Conservation (phyloP, 2,888 invertebrate species). For the Hypercompe scribonia region DNA sequence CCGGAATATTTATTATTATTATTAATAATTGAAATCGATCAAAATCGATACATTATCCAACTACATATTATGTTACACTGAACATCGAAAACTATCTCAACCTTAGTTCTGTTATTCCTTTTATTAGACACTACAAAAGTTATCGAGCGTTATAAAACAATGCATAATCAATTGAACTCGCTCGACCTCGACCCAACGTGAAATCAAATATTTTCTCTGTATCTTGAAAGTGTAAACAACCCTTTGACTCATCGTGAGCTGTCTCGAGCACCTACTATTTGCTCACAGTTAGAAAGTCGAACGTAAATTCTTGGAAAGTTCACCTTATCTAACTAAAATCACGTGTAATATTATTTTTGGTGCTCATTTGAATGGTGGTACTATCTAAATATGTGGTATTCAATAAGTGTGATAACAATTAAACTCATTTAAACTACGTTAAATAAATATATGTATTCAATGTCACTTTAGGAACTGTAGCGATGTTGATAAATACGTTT, state of each 20-base stretch:
- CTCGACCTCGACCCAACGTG: slow-evolving; percentile 13
- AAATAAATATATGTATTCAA: neutral
- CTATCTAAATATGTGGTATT: neutral
- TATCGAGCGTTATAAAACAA: slow-evolving; percentile 23
- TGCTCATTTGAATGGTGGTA: neutral
- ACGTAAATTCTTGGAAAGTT: neutral
- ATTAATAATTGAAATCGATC: neutral
- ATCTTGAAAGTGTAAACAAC: slow-evolving; percentile 33
- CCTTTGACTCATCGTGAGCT: slow-evolving; percentile 34
- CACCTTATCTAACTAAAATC: neutral
- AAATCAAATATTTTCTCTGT: slow-evolving; percentile 41
- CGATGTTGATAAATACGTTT: neutral
- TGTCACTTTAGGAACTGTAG: neutral
- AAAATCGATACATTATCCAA: neutral
- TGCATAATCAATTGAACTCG: slow-evolving; percentile 38
- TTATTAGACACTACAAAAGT: slow-evolving; percentile 3
- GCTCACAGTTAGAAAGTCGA: slow-evolving; percentile 18
- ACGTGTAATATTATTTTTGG: neutral
- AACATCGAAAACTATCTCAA: neutral
- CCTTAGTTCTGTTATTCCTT: neutral
- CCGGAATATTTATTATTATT: too few relatives aligned
- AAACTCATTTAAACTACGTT: neutral
- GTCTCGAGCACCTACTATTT: slow-evolving; percentile 27
- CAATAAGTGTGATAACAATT: neutral
- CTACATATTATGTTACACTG: neutral